Evolutionary conservation across 64 coral and sea anemone genomes (phyloP).

Genomic region (Cladopsammia gracilis): DNA sequence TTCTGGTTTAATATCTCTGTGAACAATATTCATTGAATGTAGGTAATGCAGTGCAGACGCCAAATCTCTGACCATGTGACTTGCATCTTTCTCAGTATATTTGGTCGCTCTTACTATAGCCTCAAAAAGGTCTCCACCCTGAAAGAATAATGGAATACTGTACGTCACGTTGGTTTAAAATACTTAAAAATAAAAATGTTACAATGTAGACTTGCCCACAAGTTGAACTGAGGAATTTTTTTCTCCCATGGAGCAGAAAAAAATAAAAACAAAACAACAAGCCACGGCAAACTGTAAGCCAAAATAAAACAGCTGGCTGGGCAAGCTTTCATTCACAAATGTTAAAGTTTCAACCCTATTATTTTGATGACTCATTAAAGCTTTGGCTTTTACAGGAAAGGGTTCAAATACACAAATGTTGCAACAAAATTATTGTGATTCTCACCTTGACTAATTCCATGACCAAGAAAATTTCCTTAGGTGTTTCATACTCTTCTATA

Average conservation of each 20-base stretch:
- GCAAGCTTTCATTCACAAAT: no score
- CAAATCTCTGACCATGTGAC: conserved; percentile 97
- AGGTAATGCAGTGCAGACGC: conserved; percentile 90
- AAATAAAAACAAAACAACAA: no score
- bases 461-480: conserved; percentile 98
- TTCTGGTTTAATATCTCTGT: conserved; percentile 99
- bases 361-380: no score
- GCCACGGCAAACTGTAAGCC: no score
- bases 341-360: no score
- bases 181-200: no score
- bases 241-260: no score
- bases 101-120: conserved; percentile 96
- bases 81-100: conserved; percentile 93
- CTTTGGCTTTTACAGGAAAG: no score
- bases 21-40: conserved; percentile 92
- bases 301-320: no score
- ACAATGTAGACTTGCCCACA: no score
- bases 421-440: not conserved
- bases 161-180: not conserved
- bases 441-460: conserved; percentile 98
- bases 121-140: conserved; percentile 99
- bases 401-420: no score
- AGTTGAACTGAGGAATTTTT: no score
- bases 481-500: conserved; percentile 98
- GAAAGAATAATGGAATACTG: not conserved